Evolutionary conservation across 2,113 vertebrate species (phyloP).

Genomic region (Cyanistes caeruleus): DNA sequence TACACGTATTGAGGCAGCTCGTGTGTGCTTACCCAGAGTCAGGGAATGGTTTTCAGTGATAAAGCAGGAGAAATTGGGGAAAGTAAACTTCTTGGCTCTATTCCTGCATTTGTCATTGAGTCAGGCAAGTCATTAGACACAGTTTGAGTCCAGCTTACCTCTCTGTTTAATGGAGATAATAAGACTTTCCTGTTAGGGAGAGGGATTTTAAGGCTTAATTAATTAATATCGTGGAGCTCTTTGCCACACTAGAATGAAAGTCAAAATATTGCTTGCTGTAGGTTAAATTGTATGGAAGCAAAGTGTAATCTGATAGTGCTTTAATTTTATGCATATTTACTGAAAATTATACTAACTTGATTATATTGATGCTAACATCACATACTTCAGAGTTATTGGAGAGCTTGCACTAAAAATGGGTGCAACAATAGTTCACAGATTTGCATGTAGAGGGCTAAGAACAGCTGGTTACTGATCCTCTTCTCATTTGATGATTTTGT

Average conservation of each 20-base stretch:
- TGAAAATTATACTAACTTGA: constrained; percentile 9
- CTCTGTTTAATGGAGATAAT: constrained; percentile 52
- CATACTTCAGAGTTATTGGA: background rate
- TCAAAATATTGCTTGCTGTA: constrained; percentile 25
- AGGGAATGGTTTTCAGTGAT: constrained; percentile 34
- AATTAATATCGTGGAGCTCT: constrained; percentile 20
- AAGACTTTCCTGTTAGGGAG: background rate
- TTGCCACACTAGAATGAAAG: background rate
- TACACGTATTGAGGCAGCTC: background rate
- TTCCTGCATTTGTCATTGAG: constrained; percentile 47
- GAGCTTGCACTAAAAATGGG: background rate
- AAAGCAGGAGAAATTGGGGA: constrained; percentile 27
- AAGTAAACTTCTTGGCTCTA: constrained; percentile 33
- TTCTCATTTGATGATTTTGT: background rate
- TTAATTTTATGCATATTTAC: constrained; percentile 12
- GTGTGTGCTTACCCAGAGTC: background rate
- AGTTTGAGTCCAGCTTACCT: constrained; percentile 33
- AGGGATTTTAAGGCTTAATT: constrained; percentile 39
- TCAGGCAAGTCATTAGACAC: constrained; percentile 20
- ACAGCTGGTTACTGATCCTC: background rate
- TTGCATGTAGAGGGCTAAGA: background rate
- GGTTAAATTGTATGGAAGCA: background rate
- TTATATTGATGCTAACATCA: background rate
- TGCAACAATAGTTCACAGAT: background rate
- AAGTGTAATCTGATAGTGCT: background rate